Conservation (phyloP, 2,888 invertebrate genomes). For the Ceramica pisi region DNA sequence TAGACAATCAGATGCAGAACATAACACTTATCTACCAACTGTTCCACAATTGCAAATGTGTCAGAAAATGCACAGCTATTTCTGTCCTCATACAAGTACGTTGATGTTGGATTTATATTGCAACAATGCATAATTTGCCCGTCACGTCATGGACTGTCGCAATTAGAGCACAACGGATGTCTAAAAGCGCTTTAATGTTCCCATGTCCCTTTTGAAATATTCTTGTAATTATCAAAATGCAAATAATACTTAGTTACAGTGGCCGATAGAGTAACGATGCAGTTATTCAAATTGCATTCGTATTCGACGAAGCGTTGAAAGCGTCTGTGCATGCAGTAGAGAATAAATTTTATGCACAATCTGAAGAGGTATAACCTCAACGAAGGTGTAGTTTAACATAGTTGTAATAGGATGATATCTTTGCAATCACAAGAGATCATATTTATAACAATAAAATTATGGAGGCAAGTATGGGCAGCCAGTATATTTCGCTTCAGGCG, state of each 20-base stretch:
- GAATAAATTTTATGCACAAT: not conserved
- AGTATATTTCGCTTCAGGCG: no score
- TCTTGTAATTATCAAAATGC: slow-evolving; percentile 28
- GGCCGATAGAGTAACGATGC: not conserved
- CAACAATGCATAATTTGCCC: slow-evolving; percentile 60
- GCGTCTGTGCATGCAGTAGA: not conserved
- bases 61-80: slow-evolving; percentile 54
- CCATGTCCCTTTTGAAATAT: slow-evolving; percentile 38
- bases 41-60: slow-evolving; percentile 40
- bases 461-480: no score
- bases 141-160: slow-evolving; percentile 55
- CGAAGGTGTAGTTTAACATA: no score
- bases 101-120: slow-evolving; percentile 59
- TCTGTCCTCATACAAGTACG: slow-evolving; percentile 27
- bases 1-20: not conserved
- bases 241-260: slow-evolving; percentile 21
- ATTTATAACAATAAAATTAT: no score
- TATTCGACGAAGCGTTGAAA: not conserved
- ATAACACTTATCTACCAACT: slow-evolving; percentile 14
- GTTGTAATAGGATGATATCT: no score
- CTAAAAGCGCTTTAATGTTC: slow-evolving; percentile 55
- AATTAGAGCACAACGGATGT: slow-evolving; percentile 51
- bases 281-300: not conserved
- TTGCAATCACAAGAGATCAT: no score
- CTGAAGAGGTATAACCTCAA: no score